Base-by-base conservation (phyloP, 2,888 invertebrate species). In the Drosophila bunnanda region DNA sequence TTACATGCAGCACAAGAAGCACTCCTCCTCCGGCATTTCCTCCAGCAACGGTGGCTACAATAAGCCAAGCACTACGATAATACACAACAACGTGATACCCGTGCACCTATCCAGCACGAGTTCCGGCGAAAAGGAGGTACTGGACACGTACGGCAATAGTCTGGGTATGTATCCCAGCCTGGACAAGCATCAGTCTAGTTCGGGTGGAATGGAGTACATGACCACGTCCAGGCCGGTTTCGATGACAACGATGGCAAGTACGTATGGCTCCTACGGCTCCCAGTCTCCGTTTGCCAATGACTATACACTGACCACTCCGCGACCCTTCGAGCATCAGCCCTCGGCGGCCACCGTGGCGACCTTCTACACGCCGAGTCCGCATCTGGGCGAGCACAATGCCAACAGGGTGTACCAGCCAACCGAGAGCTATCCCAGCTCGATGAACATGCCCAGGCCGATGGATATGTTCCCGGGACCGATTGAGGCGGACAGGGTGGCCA, bases 41-140 rank as follows among this genome's bases (percentile, higher is more conserved):
- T 30, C 39, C 1, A 5, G 8, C 0, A 44, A 25, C n/a, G 78
- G 77, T n/a, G 78, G 77, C 17, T 74, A 77, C 22, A 82, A 76
- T 12, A 89, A 88, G 36, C 82, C 88, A 0, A 76, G 83, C 17
- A 90, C 91, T 0, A 91, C 92, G 5, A 89, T 92, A 13, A 92
- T 92, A 34, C 92, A 92, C 70, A 92, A 91, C 56, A 92, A 92
- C 68, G 89, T 91, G 17, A 90, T 92, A 43, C 91, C 92, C 2
- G 83, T 91, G 2, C 91, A 91, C 61, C 34, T 92, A 15, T 71
- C 88, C n/a, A 78, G 82, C 25, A 80, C 88, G 0, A 78, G 66
- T 25, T 88, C 89, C 0, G 91, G 88, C 1, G 91, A 92, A 55
- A 88, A 88, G 61, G 89, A 89, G 36, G 74, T 88, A 5, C 30